Evolutionary conservation across 2,888 invertebrate species (phyloP), one percentile per base, ranked within the genome.

Genomic region (Homarus gammarus): DNA sequence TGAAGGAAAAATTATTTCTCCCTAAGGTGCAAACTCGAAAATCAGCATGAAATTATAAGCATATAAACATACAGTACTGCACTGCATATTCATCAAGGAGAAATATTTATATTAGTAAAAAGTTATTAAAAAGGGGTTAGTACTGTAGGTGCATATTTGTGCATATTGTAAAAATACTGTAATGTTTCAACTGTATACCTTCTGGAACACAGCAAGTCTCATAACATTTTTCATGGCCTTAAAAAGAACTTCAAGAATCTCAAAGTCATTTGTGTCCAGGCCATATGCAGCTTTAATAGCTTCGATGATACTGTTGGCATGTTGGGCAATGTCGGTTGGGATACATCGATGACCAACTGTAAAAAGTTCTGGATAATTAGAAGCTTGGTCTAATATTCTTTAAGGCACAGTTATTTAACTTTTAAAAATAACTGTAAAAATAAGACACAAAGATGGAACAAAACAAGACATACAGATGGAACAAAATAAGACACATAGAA

Each of bases 281-380:
- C 27, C 18, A 51, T n/a, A 40, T 40, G 84, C 38, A 77, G 85
- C 70, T 31, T 86, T 56, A 31, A 89, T 70, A 40, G 89, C 81
- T 15, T 70, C 36, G 77, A 89, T 86, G 70, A 91, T 91, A 56
- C 72, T 51, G n/a, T 70, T 87, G 12, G 83, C 77, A 36, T 84
- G 78, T 33, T 77, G 33, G 22, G 72, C 40, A 51, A 91, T 77
- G 77, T 89, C 75, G 27, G 22, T 68, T 1, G 91, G 91, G 15
- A 91, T 84, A 75, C 91, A 91, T 33, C 91, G 85, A n/a, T 56
- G 82, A 36, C 70, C 90, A 49, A 85, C 90, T 90, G 89, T 31
- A 89, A 85, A 33, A 5, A 84, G 40, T 70, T 72, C 82, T 68
- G n/a, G 5, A 49, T 5, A 18, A 51, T 83, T 49, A 83, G 51